Percentiles rank a stretch among this genome's conserved stretches.
phyloP scores from a whole-genome alignment of 2,888 invertebrate genomes.

The Callinectes sapidus region DNA sequence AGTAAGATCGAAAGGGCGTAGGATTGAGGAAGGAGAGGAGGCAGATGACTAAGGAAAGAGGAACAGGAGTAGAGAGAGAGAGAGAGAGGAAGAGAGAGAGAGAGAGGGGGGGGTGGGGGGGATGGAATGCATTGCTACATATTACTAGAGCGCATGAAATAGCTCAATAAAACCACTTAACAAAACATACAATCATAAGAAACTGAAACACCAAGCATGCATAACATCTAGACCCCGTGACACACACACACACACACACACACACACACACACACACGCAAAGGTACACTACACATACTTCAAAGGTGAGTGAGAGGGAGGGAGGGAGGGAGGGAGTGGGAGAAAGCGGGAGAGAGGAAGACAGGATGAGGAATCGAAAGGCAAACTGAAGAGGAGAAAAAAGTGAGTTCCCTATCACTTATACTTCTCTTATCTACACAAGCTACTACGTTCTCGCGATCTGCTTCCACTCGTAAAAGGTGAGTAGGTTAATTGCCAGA shows the following conservation, averaged over 20 bases:
- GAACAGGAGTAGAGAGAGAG: neutral
- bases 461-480: neutral
- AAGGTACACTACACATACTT: neutral
- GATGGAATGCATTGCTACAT: no score
- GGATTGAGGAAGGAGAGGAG: neutral
- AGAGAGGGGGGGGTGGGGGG: no score
- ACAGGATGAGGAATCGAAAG: neutral
- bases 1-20: neutral
- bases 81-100: no score
- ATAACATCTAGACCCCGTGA: neutral
- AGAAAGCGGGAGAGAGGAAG: neutral
- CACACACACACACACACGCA: slow-evolving; percentile 21
- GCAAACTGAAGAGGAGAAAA: neutral
- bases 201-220: neutral
- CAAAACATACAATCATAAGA: neutral
- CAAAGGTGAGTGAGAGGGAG: neutral
- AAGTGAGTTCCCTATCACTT: neutral
- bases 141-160: no score
- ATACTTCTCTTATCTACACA: neutral
- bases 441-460: neutral
- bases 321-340: neutral
- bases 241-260: slow-evolving; percentile 21
- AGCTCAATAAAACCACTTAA: no score
- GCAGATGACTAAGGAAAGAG: neutral
- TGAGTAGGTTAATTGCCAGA: neutral